Percentiles rank a stretch among this genome's conserved stretches.
These are phyloP conservation scores for Lottia gigantea DNA, from an alignment of 2,888 invertebrate species.

Conservation along the genomic window DNA sequence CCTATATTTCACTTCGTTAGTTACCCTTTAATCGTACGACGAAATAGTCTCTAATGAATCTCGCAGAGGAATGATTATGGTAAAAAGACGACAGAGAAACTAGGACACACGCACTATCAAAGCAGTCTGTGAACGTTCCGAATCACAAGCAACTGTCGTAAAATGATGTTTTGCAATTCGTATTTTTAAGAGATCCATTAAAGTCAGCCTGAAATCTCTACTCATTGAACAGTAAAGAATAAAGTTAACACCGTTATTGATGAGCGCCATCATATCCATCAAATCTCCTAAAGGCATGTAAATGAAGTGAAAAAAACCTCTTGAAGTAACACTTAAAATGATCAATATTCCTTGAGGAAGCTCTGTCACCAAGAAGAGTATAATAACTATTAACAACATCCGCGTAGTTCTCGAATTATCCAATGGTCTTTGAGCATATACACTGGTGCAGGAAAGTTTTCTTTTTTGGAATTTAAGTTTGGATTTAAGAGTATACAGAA, in stretches of 20 bases:
- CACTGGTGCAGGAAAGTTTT: slow-evolving; percentile 28
- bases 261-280: slow-evolving; percentile 89
- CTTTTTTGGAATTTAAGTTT: slow-evolving; percentile 36
- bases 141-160: slow-evolving; percentile 7
- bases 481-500: slow-evolving; percentile 54
- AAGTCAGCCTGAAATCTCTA: slow-evolving; percentile 81
- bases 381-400: slow-evolving; percentile 86
- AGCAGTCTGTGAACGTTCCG: slow-evolving; percentile 25
- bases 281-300: slow-evolving; percentile 78
- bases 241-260: slow-evolving; percentile 93
- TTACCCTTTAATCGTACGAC: no score
- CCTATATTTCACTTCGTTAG: no score
- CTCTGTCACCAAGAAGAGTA: slow-evolving; percentile 88
- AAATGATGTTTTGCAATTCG: slow-evolving; percentile 10
- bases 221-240: slow-evolving; percentile 94
- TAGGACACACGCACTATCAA: slow-evolving; percentile 25
- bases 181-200: slow-evolving; percentile 41
- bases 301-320: slow-evolving; percentile 74
- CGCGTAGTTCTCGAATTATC: slow-evolving; percentile 80
- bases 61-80: no score
- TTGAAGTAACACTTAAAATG: slow-evolving; percentile 78
- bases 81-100: no score
- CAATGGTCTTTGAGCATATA: slow-evolving; percentile 27
- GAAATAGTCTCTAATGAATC: no score
- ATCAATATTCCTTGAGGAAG: slow-evolving; percentile 83